A percentile compares a stretch with the other conserved stretches of the same genome.
These are phyloP conservation scores for Drosophila mojavensis DNA, from an alignment of 1,140 invertebrate species.

Conservation along the genomic window DNA sequence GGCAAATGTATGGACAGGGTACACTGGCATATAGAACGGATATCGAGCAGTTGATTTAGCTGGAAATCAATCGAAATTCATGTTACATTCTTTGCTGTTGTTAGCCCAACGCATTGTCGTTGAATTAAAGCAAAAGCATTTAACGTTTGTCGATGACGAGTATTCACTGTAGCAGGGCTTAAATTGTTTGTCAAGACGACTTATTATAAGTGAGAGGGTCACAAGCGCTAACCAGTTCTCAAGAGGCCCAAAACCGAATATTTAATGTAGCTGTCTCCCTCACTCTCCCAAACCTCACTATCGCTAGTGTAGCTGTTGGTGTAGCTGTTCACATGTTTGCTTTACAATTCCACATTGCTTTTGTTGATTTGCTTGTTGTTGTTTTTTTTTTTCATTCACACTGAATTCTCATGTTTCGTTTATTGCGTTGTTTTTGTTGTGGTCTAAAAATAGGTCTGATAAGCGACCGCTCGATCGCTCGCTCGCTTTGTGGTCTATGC, in stretches of 20 bases:
- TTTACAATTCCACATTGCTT: background rate
- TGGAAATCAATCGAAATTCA: constrained; percentile 44
- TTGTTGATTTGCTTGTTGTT: constrained; percentile 6
- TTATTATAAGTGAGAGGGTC: constrained; percentile 1
- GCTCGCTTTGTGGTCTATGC: background rate
- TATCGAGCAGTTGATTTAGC: constrained; percentile 60
- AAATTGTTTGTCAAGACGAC: constrained; percentile 7
- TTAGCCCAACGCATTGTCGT: constrained; percentile 17
- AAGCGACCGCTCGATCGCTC: constrained; percentile 23
- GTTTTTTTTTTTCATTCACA: constrained; percentile 41
- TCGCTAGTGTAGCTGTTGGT: background rate
- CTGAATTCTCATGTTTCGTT: constrained; percentile 40
- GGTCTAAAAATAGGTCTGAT: constrained; percentile 39
- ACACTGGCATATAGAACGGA: constrained; percentile 47
- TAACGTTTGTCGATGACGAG: constrained; percentile 17
- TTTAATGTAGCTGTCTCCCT: constrained; percentile 11
- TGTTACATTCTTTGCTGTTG: constrained; percentile 25
- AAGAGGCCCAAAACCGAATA: constrained; percentile 21
- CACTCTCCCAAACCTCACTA: background rate
- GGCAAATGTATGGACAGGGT: background rate
- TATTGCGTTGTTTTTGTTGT: constrained; percentile 29
- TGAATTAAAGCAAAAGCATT: constrained; percentile 21
- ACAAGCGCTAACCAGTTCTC: constrained; percentile 39
- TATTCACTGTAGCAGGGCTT: constrained; percentile 27
- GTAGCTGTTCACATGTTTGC: constrained; percentile 12